A percentile compares a stretch with the other conserved stretches of the same genome.
These are phyloP conservation scores for Cephalopholis sonnerati DNA, from an alignment of 2,113 vertebrate species.

Conservation along the genomic window DNA sequence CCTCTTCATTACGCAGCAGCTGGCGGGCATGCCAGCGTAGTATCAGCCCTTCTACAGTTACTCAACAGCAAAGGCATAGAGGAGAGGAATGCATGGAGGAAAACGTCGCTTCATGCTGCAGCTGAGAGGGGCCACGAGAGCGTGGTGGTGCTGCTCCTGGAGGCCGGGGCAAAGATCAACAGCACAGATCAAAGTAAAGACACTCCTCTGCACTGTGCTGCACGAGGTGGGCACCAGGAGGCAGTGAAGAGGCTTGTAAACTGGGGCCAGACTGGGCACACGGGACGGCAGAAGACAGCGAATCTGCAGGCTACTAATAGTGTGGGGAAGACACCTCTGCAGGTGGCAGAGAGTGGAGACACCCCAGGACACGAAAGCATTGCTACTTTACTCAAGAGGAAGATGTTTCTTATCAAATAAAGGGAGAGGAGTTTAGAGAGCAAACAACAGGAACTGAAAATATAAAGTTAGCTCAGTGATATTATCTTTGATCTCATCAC, in stretches of 20 bases:
- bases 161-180: slow-evolving; percentile 79
- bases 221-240: slow-evolving; percentile 74
- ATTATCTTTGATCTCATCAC: background rate
- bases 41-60: slow-evolving; percentile 69
- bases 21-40: slow-evolving; percentile 68
- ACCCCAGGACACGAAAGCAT: slow-evolving; percentile 78
- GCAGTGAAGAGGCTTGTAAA: slow-evolving; percentile 75
- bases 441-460: background rate
- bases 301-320: slow-evolving; percentile 81
- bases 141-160: slow-evolving; percentile 76
- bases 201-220: slow-evolving; percentile 85
- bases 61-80: slow-evolving; percentile 81
- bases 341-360: slow-evolving; percentile 77
- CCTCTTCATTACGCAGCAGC: slow-evolving; percentile 81
- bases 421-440: background rate
- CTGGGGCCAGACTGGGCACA: slow-evolving; percentile 67
- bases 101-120: slow-evolving; percentile 82
- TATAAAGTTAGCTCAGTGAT: background rate
- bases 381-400: slow-evolving; percentile 82
- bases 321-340: slow-evolving; percentile 84
- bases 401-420: slow-evolving; percentile 86
- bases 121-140: slow-evolving; percentile 76
- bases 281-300: slow-evolving; percentile 67
- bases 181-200: slow-evolving; percentile 84
- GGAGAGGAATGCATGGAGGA: slow-evolving; percentile 86